phyloP scores from a whole-genome alignment of 37 sponge, comb jelly and placozoan species.

The Spongilla lacustris region DNA sequence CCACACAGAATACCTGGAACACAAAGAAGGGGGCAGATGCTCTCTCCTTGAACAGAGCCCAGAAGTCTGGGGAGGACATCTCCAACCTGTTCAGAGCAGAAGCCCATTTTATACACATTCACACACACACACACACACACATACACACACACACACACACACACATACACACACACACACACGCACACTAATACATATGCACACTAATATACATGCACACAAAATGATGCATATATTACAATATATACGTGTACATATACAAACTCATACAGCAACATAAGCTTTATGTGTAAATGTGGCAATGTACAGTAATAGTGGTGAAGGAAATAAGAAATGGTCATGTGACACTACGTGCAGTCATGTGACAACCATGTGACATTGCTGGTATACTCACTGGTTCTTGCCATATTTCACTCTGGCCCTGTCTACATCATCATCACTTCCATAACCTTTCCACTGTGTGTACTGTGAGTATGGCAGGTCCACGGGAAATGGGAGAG shows the following conservation, averaged over 20 bases:
- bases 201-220: neutral
- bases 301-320: too few species aligned
- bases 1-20: conserved; percentile 99
- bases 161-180: neutral
- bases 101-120: neutral
- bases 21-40: conserved; percentile 99
- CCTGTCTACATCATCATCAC: conserved; percentile 35
- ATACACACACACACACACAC: conserved; percentile 4
- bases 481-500: conserved; percentile 67
- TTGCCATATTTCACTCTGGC: conserved; percentile 64
- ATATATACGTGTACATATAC: neutral
- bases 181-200: neutral
- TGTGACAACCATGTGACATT: neutral
- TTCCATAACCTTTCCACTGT: conserved; percentile 40
- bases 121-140: conserved; percentile 4
- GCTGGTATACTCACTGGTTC: conserved; percentile 60
- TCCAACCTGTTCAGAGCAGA: conserved; percentile 51
- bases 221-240: neutral
- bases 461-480: conserved; percentile 33
- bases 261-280: too few species aligned
- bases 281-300: too few species aligned
- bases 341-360: neutral
- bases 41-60: conserved; percentile 86
- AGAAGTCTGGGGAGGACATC: conserved; percentile 83
- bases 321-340: too few species aligned